Base-by-base conservation (phyloP, 1,140 invertebrate genomes). In the Trichoplusia ni region DNA sequence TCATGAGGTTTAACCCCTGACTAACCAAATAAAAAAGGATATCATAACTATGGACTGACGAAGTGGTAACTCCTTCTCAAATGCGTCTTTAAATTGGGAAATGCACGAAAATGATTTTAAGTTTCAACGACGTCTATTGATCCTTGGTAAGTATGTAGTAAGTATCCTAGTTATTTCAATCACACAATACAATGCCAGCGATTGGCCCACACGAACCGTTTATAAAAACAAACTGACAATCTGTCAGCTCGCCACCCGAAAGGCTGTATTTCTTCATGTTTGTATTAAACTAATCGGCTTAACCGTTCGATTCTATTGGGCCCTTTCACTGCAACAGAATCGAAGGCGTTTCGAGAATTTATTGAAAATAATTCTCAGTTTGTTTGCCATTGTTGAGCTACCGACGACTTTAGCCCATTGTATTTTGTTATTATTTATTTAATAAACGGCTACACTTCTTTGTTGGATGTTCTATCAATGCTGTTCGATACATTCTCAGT, bases 331-430 rank as follows among this genome's bases (percentile, higher is more conserved):
- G 27, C 67, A 67, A 74, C 63, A 72, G 64, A 80, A 78, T 84
- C 77, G 82, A 81, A 89, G 82, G 81, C 84, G 81, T 86, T 89
- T 85, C 71, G 75, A 84, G 78, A 86, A 87, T 84, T 81, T 79
- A 89, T 89, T 71, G 82, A 83, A 84, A 86, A 86, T 88, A 90
- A 86, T 90, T 88, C 83, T 66, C 82, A 88, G 82, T 86, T 84
- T 90, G 83, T 88, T 81, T 81, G 79, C 49, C 80, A 86, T 90
- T 90, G 85, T 88, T 38, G 69, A 54, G 66, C 80, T 81, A 83
- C 85, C 81, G 77, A 77, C 79, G 77, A 72, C 75, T 77, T 51
- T 33, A 46, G 58, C 49, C 61, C 69, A 77, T 90, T 90, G 83
- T 87, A 64, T 58, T 18, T 11, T 72, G 77, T 82, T 79, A 82